Evolutionary conservation across 2,113 vertebrate genomes (phyloP), one percentile per base, ranked within the genome.

Genomic region (Odontophorus gujanensis): DNA sequence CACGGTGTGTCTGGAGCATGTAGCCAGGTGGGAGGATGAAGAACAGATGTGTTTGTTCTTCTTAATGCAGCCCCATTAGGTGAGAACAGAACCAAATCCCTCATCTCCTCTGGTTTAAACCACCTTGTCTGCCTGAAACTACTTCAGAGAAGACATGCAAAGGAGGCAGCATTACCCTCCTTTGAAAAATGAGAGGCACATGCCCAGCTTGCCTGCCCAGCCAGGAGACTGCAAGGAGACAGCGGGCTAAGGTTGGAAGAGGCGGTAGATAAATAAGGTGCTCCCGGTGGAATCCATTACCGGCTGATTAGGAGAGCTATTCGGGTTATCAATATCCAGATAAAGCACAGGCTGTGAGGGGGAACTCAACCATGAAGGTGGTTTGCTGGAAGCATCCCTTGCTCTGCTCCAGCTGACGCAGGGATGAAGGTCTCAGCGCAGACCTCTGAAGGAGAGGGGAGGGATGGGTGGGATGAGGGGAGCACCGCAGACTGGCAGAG

Each of bases 301-400:
- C 0, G 1, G 61, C 57, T 90, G 88, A 96, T 96, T 95, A 96
- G 90, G 43, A 94, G 40, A 89, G 61, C 22, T 86, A 45, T 89
- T 92, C 0, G 0, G 24, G 77, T 95, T 96, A 95, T 96, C 93
- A 84, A 96, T 96, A 94, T 79, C 88, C 86, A 93, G 93, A 95
- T 73, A 95, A 96, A 94, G 80, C 61, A 81, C 69, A 79, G 65
- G 40, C 92, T 93, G 73, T 4, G 22, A 92, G 25, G 10, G 32
- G 48, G 73, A 95, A 76, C 40, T 96, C 57, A 94, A 10, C 90
- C 92, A 94, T 94, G 95, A 96, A 93, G 93, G 96, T 96, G 88
- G 92, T 69, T 47, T 81, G 83, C 88, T 50, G 66, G n/a, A 59
- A 82, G 38, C 32, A 63, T 1, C 9, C 13, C 18, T 69, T 63